Conservation (phyloP, 2,797 vertebrate genomes). For the Pipistrellus kuhlii region DNA sequence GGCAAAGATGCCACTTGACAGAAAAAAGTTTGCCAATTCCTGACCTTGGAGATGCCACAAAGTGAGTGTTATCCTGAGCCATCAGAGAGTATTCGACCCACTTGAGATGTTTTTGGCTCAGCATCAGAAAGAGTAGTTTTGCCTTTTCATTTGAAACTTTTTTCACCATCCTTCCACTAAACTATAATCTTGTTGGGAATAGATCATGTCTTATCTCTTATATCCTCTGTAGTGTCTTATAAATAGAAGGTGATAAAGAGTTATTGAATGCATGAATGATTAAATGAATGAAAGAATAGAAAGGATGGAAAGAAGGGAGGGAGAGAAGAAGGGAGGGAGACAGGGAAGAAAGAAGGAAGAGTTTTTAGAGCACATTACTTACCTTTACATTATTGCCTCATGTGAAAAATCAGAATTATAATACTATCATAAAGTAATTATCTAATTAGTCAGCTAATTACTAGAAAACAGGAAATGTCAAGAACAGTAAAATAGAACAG, state of each 20-base stretch:
- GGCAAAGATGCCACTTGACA: neutral
- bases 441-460: neutral
- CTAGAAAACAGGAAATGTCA: slow-evolving; percentile 11
- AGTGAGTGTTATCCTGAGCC: neutral
- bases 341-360: neutral
- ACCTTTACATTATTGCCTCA: neutral
- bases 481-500: neutral
- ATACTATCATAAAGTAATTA: neutral
- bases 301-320: neutral
- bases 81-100: neutral
- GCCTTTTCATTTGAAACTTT: slow-evolving; percentile 7
- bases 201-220: neutral
- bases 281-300: neutral
- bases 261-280: neutral
- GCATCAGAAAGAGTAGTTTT: neutral
- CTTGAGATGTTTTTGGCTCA: neutral
- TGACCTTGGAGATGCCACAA: neutral
- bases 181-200: neutral
- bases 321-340: accelerated
- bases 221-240: neutral
- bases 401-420: slow-evolving; percentile 13
- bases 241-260: neutral
- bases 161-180: neutral
- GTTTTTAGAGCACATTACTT: neutral
- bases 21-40: neutral